A percentile compares a stretch with the other conserved stretches of the same genome.
phyloP scores from a whole-genome alignment of 1,140 invertebrate genomes.

The Telenomus remus region DNA sequence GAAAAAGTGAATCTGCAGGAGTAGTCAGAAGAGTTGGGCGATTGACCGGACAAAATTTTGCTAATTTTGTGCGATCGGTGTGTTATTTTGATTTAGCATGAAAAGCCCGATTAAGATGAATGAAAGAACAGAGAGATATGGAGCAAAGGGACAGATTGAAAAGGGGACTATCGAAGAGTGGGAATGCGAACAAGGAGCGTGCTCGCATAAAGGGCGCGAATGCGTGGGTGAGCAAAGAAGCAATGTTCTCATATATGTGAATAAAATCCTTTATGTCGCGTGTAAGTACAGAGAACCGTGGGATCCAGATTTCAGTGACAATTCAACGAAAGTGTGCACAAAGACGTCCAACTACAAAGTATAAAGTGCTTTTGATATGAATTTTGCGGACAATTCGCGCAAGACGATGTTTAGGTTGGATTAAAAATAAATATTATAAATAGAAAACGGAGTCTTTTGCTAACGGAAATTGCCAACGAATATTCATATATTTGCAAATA shows the following conservation, averaged over 20 bases:
- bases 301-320: constrained; percentile 46
- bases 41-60: not conserved
- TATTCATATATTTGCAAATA: not conserved
- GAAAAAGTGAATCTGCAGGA: too few species aligned
- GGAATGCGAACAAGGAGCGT: constrained; percentile 28
- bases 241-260: constrained; percentile 47
- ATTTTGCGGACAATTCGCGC: constrained; percentile 14
- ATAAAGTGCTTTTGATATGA: constrained; percentile 21
- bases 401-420: constrained; percentile 8
- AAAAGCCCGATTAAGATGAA: constrained; percentile 41
- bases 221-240: constrained; percentile 45
- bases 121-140: constrained; percentile 29
- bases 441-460: not conserved
- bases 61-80: constrained; percentile 13
- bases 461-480: too few species aligned
- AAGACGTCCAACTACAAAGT: constrained; percentile 30
- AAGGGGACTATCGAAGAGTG: constrained; percentile 17
- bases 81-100: constrained; percentile 31
- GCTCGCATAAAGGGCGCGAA: constrained; percentile 49
- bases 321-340: constrained; percentile 40
- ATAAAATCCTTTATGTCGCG: constrained; percentile 49
- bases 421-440: too few species aligned
- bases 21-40: too few species aligned
- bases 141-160: constrained; percentile 17
- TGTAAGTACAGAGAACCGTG: constrained; percentile 53